Evolutionary conservation across 1,140 invertebrate genomes (phyloP).

Genomic region (Brevipalpus yothersi): DNA sequence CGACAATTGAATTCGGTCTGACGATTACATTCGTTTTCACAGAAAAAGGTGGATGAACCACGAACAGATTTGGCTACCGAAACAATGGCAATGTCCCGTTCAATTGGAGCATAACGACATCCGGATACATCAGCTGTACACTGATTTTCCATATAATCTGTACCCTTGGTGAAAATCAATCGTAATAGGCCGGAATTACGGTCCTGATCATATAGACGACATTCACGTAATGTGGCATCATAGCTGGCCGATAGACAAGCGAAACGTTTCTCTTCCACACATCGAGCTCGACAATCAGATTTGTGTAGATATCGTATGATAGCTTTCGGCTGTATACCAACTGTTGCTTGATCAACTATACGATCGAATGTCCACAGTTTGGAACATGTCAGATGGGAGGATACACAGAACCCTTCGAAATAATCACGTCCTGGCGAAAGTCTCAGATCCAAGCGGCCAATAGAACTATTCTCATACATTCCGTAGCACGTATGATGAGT

Average conservation of each 20-base stretch:
- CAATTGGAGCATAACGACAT: slow-evolving; percentile 8
- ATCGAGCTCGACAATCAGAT: slow-evolving; percentile 22
- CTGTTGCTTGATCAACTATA: slow-evolving; percentile 21
- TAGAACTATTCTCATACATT: slow-evolving; percentile 16
- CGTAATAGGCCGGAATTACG: slow-evolving; percentile 17
- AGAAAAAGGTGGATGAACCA: slow-evolving; percentile 18
- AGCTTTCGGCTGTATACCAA: slow-evolving; percentile 16
- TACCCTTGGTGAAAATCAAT: slow-evolving; percentile 14
- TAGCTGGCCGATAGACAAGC: slow-evolving; percentile 24
- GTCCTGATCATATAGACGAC: slow-evolving; percentile 23
- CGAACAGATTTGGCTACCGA: slow-evolving; percentile 21
- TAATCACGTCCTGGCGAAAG: slow-evolving; percentile 21
- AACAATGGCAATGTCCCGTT: slow-evolving; percentile 11
- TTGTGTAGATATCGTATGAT: slow-evolving; percentile 18
- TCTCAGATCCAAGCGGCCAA: slow-evolving; percentile 18
- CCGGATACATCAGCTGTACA: slow-evolving; percentile 15
- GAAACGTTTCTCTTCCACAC: slow-evolving; percentile 23
- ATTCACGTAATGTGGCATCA: slow-evolving; percentile 20
- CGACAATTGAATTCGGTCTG: slow-evolving; percentile 26
- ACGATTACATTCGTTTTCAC: slow-evolving; percentile 23
- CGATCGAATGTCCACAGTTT: slow-evolving; percentile 24
- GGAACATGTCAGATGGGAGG: slow-evolving; percentile 8
- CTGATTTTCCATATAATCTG: slow-evolving; percentile 28
- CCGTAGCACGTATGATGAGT: slow-evolving; percentile 21
- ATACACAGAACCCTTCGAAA: slow-evolving; percentile 23